Conservation (phyloP, 2,888 invertebrate species). For the Lasioglossum marginatum region DNA sequence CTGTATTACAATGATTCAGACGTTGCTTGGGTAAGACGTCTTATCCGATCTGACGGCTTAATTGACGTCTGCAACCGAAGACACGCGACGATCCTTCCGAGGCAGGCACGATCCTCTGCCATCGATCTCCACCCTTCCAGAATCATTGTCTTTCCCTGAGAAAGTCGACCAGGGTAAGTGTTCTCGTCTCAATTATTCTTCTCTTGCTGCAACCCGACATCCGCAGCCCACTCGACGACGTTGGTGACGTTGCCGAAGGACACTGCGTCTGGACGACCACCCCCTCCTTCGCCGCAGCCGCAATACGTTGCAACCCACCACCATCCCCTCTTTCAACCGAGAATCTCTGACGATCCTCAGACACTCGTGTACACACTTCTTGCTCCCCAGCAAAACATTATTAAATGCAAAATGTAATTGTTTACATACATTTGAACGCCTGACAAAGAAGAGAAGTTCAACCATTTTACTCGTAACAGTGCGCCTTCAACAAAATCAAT, state of each 20-base stretch:
- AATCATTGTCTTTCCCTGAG: slow-evolving; percentile 4
- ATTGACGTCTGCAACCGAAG: slow-evolving; percentile 8
- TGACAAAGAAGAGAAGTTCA: neutral
- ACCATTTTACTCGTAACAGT: neutral
- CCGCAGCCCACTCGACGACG: slow-evolving; percentile 6
- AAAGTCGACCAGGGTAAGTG: slow-evolving; percentile 11
- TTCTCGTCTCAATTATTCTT: slow-evolving; percentile 16
- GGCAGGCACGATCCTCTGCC: neutral
- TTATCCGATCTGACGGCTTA: neutral
- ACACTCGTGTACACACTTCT: neutral
- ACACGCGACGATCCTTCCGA: neutral
- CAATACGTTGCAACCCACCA: neutral
- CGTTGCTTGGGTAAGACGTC: slow-evolving; percentile 2
- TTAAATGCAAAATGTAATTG: neutral
- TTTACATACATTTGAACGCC: neutral
- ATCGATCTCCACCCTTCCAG: slow-evolving; percentile 1
- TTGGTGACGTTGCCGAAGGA: slow-evolving; percentile 13
- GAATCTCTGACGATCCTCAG: neutral
- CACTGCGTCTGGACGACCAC: slow-evolving; percentile 3
- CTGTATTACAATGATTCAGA: slow-evolving; percentile 3
- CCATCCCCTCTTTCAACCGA: neutral
- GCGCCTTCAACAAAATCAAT: neutral
- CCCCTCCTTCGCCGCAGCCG: neutral
- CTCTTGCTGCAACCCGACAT: slow-evolving; percentile 8
- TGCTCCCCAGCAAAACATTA: neutral